These are phyloP conservation scores for Anas bahamensis DNA, from an alignment of 2,797 vertebrate species.

Conservation along the genomic window DNA sequence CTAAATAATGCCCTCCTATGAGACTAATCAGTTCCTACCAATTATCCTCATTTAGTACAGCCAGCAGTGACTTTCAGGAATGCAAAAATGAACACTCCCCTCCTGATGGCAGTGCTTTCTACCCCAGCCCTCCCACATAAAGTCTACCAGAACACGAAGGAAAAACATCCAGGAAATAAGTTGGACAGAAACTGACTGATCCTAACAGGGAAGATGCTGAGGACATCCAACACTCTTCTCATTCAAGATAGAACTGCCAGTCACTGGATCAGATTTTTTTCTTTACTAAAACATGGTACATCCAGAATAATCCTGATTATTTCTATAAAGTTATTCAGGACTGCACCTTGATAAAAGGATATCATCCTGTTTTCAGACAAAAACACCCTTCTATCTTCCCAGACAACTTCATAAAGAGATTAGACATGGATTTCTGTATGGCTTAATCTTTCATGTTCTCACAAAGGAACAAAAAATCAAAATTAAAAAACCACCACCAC, in stretches of 20 bases:
- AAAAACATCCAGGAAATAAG: not conserved
- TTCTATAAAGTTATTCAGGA: not conserved
- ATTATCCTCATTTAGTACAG: slow-evolving; percentile 1
- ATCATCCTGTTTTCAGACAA: not conserved
- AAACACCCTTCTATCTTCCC: not conserved
- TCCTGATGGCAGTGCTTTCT: not conserved
- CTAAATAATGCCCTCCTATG: not conserved
- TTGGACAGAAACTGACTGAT: not conserved
- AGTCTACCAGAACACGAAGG: not conserved
- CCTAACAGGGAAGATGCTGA: not conserved
- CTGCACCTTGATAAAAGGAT: not conserved
- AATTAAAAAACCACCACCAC: too few relatives aligned
- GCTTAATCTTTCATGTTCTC: not conserved
- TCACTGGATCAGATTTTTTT: not conserved
- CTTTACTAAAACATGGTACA: not conserved
- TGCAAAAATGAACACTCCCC: not conserved
- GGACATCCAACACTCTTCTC: not conserved
- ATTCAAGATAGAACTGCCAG: not conserved
- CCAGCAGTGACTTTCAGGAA: not conserved
- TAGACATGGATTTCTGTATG: not conserved
- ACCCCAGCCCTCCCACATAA: slow-evolving; percentile 1
- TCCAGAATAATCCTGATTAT: not conserved
- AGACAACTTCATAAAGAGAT: not conserved
- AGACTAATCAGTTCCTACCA: not conserved
- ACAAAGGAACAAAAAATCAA: not conserved